These are phyloP conservation scores for Drosophila paramelanica DNA, from an alignment of 2,888 invertebrate species.

Conservation along the genomic window DNA sequence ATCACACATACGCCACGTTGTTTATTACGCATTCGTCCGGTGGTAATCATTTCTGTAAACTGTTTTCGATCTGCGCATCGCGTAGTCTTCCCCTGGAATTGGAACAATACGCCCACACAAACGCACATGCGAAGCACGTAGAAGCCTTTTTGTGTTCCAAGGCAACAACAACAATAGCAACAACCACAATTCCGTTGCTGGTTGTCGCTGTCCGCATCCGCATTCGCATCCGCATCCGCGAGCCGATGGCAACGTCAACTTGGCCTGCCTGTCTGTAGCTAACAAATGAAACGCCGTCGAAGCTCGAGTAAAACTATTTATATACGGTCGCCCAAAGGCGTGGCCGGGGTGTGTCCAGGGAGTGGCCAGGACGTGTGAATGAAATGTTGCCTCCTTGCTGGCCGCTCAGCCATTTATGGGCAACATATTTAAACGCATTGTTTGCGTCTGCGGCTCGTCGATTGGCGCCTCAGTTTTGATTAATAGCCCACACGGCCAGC, in stretches of 20 bases:
- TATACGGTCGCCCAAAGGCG: slow-evolving; percentile 40
- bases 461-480: slow-evolving; percentile 59
- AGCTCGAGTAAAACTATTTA: slow-evolving; percentile 63
- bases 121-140: slow-evolving; percentile 51
- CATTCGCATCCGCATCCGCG: slow-evolving; percentile 22
- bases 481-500: slow-evolving; percentile 48
- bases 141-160: slow-evolving; percentile 46
- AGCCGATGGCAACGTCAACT: slow-evolving; percentile 39
- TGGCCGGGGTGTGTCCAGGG: slow-evolving; percentile 22
- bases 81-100: slow-evolving; percentile 22
- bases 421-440: slow-evolving; percentile 57
- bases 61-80: slow-evolving; percentile 63
- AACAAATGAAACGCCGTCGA: slow-evolving; percentile 63
- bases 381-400: slow-evolving; percentile 13
- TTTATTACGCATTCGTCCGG: slow-evolving; percentile 71
- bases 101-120: background rate
- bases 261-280: slow-evolving; percentile 60
- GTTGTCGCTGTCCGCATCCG: slow-evolving; percentile 29
- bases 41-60: slow-evolving; percentile 74
- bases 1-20: slow-evolving; percentile 65
- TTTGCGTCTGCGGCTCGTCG: slow-evolving; percentile 46
- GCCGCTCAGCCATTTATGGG: slow-evolving; percentile 41
- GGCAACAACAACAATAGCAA: slow-evolving; percentile 9
- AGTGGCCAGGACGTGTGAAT: slow-evolving; percentile 34
- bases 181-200: slow-evolving; percentile 7